Conservation (phyloP, 2,888 invertebrate species). For the Dryadula phaetusa region DNA sequence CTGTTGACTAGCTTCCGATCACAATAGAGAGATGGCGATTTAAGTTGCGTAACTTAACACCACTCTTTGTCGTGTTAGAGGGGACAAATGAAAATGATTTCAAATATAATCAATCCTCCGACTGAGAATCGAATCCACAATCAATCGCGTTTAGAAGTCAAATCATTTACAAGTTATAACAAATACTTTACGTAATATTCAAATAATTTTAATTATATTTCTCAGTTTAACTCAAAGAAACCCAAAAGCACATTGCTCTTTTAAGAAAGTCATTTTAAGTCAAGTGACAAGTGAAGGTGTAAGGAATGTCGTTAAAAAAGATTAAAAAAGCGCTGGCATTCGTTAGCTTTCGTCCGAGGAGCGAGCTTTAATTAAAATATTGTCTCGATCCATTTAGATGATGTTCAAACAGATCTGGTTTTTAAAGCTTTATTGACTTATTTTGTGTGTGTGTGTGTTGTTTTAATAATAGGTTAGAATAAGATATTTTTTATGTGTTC, state of each 20-base stretch:
- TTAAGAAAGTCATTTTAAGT: slow-evolving; percentile 12
- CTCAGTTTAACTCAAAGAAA: slow-evolving; percentile 4
- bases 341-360: slow-evolving; percentile 11
- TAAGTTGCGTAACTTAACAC: neutral
- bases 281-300: slow-evolving; percentile 25
- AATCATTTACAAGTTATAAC: too few species aligned
- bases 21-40: neutral
- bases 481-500: too few species aligned
- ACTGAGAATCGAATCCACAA: neutral
- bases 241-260: slow-evolving; percentile 8
- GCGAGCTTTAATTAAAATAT: slow-evolving; percentile 25
- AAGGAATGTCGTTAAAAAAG: slow-evolving; percentile 25
- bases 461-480: too few species aligned
- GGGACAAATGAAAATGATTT: neutral
- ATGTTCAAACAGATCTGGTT: neutral
- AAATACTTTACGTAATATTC: too few species aligned
- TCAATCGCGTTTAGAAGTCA: neutral
- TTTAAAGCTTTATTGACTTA: neutral
- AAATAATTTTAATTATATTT: too few species aligned
- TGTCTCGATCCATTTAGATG: neutral
- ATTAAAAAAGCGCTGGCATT: slow-evolving; percentile 20
- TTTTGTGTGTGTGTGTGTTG: too few species aligned
- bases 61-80: neutral
- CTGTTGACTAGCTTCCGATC: too few species aligned
- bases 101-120: too few species aligned